These are phyloP conservation scores for Stichodactyla mertensii DNA, from an alignment of 64 coral and sea anemone species.

Conservation along the genomic window DNA sequence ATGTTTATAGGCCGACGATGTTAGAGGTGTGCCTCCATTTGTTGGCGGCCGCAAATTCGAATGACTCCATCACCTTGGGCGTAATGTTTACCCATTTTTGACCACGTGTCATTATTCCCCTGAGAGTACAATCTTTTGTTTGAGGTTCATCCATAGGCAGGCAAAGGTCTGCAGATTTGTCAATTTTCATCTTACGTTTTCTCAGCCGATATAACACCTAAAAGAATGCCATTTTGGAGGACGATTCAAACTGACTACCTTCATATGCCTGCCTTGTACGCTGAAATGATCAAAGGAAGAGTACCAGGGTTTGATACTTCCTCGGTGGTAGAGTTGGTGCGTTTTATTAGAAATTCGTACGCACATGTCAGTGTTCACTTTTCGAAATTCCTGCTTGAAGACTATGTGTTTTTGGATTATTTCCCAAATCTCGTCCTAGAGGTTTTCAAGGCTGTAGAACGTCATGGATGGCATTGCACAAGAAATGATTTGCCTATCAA, in stretches of 20 bases:
- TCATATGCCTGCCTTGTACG: not conserved
- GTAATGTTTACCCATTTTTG: too few species aligned
- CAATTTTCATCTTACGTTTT: too few species aligned
- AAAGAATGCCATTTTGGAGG: not conserved
- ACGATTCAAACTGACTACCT: not conserved
- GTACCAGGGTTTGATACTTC: not conserved
- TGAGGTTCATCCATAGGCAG: too few species aligned
- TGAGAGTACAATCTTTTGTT: too few species aligned
- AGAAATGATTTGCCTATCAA: too few species aligned
- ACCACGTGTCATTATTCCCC: too few species aligned
- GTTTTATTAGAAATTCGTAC: slow-evolving; percentile 30
- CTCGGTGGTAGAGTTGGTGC: not conserved
- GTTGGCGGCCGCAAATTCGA: too few species aligned
- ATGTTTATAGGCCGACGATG: too few species aligned
- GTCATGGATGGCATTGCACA: not conserved
- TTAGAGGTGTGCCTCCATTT: too few species aligned
- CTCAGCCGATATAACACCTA: too few species aligned
- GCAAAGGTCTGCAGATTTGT: too few species aligned
- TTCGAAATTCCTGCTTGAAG: not conserved
- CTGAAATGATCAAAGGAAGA: not conserved
- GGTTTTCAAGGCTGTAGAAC: not conserved
- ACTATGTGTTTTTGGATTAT: not conserved
- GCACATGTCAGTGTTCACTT: not conserved
- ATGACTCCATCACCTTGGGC: too few species aligned
- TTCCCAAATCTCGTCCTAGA: slow-evolving; percentile 20